These are phyloP conservation scores for Turnix velox DNA, from an alignment of 2,113 vertebrate genomes.

Conservation along the genomic window DNA sequence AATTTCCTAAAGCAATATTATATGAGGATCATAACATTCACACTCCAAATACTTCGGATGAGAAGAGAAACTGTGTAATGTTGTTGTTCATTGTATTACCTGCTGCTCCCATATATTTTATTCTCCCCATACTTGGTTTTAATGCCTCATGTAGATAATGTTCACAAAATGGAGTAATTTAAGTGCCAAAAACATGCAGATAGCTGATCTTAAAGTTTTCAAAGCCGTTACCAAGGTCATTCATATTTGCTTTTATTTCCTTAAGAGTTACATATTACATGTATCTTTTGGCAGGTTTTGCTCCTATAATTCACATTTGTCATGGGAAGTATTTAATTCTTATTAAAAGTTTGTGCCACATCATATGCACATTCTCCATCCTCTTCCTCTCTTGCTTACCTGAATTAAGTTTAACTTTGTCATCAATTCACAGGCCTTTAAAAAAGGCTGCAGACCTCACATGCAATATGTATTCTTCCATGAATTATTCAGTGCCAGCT, in stretches of 20 bases:
- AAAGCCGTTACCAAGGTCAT: not conserved
- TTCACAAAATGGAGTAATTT: not conserved
- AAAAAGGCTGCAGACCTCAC: not conserved
- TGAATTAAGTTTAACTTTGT: not conserved
- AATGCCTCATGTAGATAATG: not conserved
- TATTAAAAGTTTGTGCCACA: slow-evolving; percentile 25
- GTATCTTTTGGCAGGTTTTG: not conserved
- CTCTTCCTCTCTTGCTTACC: not conserved
- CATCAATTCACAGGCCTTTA: not conserved
- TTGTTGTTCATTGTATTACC: not conserved
- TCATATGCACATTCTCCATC: not conserved
- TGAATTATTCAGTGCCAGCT: slow-evolving; percentile 22
- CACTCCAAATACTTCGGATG: not conserved
- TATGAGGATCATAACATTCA: not conserved
- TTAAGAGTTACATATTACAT: not conserved
- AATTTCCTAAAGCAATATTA: not conserved
- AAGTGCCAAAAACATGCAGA: not conserved
- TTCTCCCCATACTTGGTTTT: not conserved
- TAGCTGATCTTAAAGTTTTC: not conserved
- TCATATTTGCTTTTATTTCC: not conserved
- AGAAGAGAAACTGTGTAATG: not conserved
- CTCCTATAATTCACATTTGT: not conserved
- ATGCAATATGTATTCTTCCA: not conserved
- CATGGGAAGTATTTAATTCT: not conserved
- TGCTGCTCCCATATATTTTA: not conserved